phyloP scores from a whole-genome alignment of 2,888 invertebrate species.

The Clitarchus hookeri region DNA sequence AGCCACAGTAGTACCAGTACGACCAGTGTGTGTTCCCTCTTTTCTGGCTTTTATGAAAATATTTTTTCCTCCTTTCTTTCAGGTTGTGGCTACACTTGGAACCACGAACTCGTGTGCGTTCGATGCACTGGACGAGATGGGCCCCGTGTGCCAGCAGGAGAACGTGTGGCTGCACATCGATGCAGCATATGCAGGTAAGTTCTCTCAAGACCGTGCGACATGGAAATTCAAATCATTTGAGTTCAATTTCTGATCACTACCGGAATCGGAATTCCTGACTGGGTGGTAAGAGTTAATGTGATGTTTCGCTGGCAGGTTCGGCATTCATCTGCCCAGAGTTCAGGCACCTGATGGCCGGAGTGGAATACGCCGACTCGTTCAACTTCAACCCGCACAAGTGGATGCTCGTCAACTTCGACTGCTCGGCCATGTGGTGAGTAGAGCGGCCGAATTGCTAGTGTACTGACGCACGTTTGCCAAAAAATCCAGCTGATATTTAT shows the following conservation, averaged over 20 bases:
- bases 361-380: slow-evolving; percentile 92
- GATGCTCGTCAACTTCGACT: slow-evolving; percentile 99
- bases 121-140: slow-evolving; percentile 86
- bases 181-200: slow-evolving; percentile 88
- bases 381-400: slow-evolving; percentile 99
- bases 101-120: slow-evolving; percentile 97
- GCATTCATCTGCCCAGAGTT: slow-evolving; percentile 98
- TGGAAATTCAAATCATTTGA: too few relatives aligned
- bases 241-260: too few relatives aligned
- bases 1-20: too few relatives aligned
- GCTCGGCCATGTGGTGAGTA: slow-evolving; percentile 92
- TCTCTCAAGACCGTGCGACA: not conserved
- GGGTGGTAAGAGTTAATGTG: not conserved
- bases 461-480: not conserved
- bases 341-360: slow-evolving; percentile 84
- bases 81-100: slow-evolving; percentile 88
- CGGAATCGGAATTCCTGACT: too few relatives aligned
- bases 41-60: not conserved
- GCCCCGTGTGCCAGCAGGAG: slow-evolving; percentile 79
- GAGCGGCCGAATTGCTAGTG: not conserved
- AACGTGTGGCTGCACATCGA: slow-evolving; percentile 94
- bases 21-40: too few relatives aligned
- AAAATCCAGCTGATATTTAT: not conserved
- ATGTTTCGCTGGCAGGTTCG: slow-evolving; percentile 58
- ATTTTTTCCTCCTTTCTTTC: slow-evolving; percentile 37